These are phyloP conservation scores for Pherbina coryleti DNA, from an alignment of 2,888 invertebrate species.

Conservation along the genomic window DNA sequence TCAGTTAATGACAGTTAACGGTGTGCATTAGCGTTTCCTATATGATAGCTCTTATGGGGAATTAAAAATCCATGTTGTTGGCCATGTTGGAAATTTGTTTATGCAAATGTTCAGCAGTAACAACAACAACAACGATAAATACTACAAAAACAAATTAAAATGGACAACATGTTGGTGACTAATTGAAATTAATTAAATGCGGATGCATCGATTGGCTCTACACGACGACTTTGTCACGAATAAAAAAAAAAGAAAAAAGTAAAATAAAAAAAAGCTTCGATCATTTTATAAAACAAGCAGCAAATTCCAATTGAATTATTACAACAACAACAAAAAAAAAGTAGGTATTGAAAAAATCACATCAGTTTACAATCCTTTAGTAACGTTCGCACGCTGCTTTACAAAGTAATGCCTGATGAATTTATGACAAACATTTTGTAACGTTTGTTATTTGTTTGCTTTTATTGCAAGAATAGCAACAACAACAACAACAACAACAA, in stretches of 20 bases:
- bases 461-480: no score
- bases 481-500: not conserved
- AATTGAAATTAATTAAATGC: slow-evolving; percentile 43
- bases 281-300: not conserved
- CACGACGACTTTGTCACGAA: not conserved
- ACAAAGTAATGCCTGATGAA: not conserved
- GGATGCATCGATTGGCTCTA: not conserved
- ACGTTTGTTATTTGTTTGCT: not conserved
- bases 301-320: not conserved
- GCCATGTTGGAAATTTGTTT: slow-evolving; percentile 26
- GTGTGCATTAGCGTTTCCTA: not conserved
- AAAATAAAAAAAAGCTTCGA: not conserved
- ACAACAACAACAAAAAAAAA: not conserved
- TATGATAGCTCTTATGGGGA: not conserved
- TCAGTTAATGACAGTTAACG: slow-evolving; percentile 24
- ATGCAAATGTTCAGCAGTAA: slow-evolving; percentile 16
- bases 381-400: no score
- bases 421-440: not conserved
- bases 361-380: no score
- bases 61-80: slow-evolving; percentile 24
- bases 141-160: slow-evolving; percentile 20
- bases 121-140: not conserved
- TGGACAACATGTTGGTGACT: slow-evolving; percentile 28
- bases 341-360: no score
- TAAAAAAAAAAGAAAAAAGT: not conserved